Evolutionary conservation across 2,888 invertebrate genomes (phyloP), one percentile per base, ranked within the genome.

Genomic region (Thera obeliscata): DNA sequence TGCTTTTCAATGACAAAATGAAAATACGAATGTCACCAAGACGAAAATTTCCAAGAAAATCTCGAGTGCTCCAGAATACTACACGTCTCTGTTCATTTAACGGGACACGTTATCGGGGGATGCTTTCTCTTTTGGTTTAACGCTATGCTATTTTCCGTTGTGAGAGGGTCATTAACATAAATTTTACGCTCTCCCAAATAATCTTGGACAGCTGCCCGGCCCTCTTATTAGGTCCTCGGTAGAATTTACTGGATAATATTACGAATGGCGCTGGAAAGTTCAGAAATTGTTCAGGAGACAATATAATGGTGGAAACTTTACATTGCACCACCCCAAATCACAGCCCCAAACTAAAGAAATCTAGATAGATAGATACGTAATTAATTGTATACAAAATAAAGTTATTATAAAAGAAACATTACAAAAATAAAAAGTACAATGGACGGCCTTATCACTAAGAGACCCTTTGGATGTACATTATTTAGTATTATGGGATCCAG

Each of bases 91-190:
- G 76, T 79, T 88, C 83, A 87, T 87, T 86, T 87, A 85, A 85
- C 85, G 79, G 80, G 81, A 83, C 84, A 82, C 85, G 83, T 86
- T 88, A 87, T 88, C 86, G 81, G 73, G 79, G 82, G 80, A 82
- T 82, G 80, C 82, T 83, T 84, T 84, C 83, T 84, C 83, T 82
- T 86, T 86, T 84, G 80, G 83, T 85, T 86, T 85, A 84, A 87
- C 85, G 86, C 82, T 85, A 86, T 84, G 84, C 83, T 87, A 85
- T 85, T 87, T 86, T 81, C 83, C 83, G 79, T 82, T 80, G 76
- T 78, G 79, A 80, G 81, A 79, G 82, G 75, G 81, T 89, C 88
- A 90, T 90, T 90, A 90, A 90, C 89, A 90, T 90, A 89, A 89
- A 90, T 89, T 89, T 88, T 87, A 88, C 88, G 88, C 83, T 85